These are phyloP conservation scores for Nothoprocta perdicaria DNA, from an alignment of 2,113 vertebrate species.

Conservation along the genomic window DNA sequence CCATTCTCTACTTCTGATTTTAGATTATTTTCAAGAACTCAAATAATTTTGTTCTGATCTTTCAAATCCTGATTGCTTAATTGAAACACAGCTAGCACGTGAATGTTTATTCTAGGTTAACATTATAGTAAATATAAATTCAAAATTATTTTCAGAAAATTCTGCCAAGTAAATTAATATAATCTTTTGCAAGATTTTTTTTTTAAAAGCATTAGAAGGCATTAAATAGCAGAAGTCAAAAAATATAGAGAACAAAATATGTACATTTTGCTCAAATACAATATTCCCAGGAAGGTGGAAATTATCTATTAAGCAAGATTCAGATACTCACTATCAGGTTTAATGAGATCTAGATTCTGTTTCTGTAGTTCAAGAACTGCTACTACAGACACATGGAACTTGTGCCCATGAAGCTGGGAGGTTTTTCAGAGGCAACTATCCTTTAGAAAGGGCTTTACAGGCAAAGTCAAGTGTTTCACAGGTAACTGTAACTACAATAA, in stretches of 20 bases:
- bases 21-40: background rate
- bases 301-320: background rate
- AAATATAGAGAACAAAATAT: background rate
- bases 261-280: background rate
- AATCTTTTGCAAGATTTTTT: background rate
- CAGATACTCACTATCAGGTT: background rate
- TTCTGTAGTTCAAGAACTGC: background rate
- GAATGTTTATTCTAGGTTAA: background rate
- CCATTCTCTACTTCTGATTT: background rate
- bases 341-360: background rate
- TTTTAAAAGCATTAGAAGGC: background rate
- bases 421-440: background rate
- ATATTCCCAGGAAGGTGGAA: background rate
- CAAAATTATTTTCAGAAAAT: background rate
- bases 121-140: background rate
- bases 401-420: background rate
- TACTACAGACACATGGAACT: background rate
- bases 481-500: constrained; percentile 58
- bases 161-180: background rate
- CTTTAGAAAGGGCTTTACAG: background rate
- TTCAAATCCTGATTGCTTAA: background rate
- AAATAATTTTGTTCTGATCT: background rate
- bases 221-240: background rate
- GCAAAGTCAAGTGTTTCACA: constrained; percentile 26
- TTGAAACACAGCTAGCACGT: background rate